These are phyloP conservation scores for Botrylloides violaceus DNA, from an alignment of 23 tunicate genomes.

Conservation along the genomic window DNA sequence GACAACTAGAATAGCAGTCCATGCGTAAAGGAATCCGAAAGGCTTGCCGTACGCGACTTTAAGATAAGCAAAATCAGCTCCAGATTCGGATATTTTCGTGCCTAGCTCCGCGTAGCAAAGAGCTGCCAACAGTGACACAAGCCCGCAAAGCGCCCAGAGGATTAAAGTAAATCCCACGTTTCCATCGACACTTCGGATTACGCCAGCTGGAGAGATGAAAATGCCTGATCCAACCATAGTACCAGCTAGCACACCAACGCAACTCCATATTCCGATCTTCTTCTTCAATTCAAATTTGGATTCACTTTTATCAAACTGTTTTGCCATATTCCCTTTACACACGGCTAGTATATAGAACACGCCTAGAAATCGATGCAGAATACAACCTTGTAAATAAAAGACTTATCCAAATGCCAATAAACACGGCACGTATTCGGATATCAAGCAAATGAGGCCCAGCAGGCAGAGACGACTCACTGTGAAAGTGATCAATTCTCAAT, in stretches of 20 bases:
- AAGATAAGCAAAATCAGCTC: constrained; percentile 65
- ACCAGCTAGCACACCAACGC: constrained; percentile 38
- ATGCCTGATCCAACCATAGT: constrained; percentile 92
- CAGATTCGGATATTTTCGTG: constrained; percentile 40
- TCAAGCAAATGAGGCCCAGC: no score
- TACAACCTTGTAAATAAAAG: no score
- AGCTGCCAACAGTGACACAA: constrained; percentile 39
- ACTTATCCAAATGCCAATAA: no score
- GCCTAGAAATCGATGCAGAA: no score
- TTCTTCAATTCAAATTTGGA: constrained; percentile 45
- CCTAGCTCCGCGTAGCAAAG: constrained; percentile 74
- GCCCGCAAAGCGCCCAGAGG: constrained; percentile 73
- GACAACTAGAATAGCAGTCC: constrained; percentile 44
- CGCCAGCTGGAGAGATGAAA: constrained; percentile 73
- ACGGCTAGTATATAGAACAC: no score
- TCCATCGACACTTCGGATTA: constrained; percentile 44
- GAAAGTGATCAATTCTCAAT: no score
- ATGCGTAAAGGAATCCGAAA: constrained; percentile 45
- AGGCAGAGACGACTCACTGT: no score
- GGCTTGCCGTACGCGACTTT: constrained; percentile 31
- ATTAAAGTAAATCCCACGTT: constrained; percentile 72
- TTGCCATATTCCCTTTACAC: no score
- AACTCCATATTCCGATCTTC: constrained; percentile 42
- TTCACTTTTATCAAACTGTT: no score
- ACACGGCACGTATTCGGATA: no score